phyloP scores from a whole-genome alignment of 2,113 vertebrate genomes.

The Hippocampus comes region DNA sequence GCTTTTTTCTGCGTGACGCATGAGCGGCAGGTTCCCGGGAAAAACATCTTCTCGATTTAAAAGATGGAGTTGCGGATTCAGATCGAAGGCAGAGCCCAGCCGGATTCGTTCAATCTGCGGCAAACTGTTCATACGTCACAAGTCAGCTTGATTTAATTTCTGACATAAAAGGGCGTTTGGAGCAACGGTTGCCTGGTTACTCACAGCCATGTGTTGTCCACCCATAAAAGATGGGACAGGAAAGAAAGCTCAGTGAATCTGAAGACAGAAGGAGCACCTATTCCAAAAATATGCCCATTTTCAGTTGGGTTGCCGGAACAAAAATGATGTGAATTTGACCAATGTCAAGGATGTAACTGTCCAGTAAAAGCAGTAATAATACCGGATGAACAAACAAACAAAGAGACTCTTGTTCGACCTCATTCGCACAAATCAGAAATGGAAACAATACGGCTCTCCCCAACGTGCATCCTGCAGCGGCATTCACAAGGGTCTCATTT shows the following conservation, averaged over 20 bases:
- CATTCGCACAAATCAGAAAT: neutral
- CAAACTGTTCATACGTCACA: neutral
- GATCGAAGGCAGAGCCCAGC: neutral
- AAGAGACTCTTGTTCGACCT: neutral
- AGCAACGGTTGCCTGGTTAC: constrained; percentile 8
- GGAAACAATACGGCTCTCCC: neutral
- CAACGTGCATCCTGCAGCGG: constrained; percentile 2
- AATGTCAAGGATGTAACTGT: neutral
- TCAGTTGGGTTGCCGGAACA: neutral
- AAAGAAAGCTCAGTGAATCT: neutral
- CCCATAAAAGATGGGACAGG: neutral
- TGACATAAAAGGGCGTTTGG: neutral
- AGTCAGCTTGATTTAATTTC: constrained; percentile 1
- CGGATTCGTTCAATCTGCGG: neutral
- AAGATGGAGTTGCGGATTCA: neutral
- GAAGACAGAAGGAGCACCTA: neutral
- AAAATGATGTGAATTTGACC: neutral
- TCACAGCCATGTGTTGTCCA: neutral
- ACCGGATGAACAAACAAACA: neutral
- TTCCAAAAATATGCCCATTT: neutral
- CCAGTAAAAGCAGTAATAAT: neutral
- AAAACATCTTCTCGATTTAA: neutral
- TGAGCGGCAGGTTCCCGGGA: neutral
- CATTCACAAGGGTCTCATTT: neutral
- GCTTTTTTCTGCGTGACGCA: neutral